Evolutionary conservation across 2,797 vertebrate genomes (phyloP).

Genomic region (Hephaestus fuliginosus): DNA sequence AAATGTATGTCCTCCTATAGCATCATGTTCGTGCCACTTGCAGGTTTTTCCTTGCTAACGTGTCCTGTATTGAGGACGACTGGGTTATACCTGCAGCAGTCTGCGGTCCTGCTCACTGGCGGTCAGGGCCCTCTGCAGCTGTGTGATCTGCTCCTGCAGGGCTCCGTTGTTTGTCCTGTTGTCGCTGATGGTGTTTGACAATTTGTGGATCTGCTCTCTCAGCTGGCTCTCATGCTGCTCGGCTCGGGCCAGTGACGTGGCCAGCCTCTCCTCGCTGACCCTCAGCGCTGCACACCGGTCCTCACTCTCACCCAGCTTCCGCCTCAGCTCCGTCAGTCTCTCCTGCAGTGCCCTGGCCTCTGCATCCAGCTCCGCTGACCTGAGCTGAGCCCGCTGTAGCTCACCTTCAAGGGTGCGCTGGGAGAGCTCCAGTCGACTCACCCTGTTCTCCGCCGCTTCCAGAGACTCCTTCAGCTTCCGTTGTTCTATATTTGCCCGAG

Average conservation of each 20-base stretch:
- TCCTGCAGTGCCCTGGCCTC: conserved; percentile 80
- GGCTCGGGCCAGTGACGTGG: conserved; percentile 75
- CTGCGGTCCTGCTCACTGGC: conserved; percentile 85
- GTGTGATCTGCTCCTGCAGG: conserved; percentile 82
- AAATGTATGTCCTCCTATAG: neutral
- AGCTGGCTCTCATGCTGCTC: conserved; percentile 85
- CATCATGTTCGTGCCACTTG: neutral
- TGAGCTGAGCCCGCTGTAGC: conserved; percentile 82
- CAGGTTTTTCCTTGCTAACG: neutral
- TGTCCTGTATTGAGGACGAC: conserved; percentile 1
- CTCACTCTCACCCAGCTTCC: conserved; percentile 84
- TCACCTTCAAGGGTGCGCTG: conserved; percentile 84
- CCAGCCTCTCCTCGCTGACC: conserved; percentile 78
- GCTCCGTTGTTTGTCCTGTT: conserved; percentile 68
- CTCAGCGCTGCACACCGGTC: conserved; percentile 71
- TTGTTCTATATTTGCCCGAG: conserved; percentile 75
- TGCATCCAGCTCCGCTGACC: conserved; percentile 79
- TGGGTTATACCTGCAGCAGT: conserved; percentile 83
- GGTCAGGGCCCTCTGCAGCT: conserved; percentile 83
- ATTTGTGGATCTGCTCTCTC: conserved; percentile 82
- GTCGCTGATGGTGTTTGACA: conserved; percentile 77
- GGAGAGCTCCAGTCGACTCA: conserved; percentile 80
- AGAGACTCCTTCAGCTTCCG: conserved; percentile 82
- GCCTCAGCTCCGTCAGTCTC: conserved; percentile 76
- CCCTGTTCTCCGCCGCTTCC: conserved; percentile 80